A percentile compares a stretch with the other conserved stretches of the same genome.
phyloP scores from a whole-genome alignment of 37 sponge, comb jelly and placozoan genomes.

The Haliclona indistincta region DNA sequence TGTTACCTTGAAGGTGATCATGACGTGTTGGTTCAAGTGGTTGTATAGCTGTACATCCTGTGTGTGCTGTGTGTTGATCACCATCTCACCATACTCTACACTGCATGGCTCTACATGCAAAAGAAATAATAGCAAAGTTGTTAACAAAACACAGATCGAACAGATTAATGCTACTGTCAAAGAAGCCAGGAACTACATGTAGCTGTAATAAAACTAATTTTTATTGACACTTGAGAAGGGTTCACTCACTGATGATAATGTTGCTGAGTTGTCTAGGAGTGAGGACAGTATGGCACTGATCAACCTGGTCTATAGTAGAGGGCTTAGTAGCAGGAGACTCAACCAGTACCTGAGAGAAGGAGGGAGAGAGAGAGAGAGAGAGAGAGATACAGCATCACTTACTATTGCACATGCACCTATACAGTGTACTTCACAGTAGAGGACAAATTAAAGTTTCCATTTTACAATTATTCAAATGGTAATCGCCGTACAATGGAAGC shows the following conservation, averaged over 20 bases:
- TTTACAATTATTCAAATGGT: too few relatives aligned
- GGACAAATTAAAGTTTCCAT: not conserved
- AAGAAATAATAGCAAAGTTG: too few relatives aligned
- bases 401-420: not conserved
- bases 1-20: conserved; percentile 39
- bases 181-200: not conserved
- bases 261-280: conserved; percentile 1
- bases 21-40: conserved; percentile 5
- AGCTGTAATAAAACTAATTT: not conserved
- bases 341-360: too few relatives aligned
- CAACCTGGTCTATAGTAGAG: not conserved
- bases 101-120: conserved; percentile 37
- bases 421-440: not conserved
- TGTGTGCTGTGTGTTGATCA: conserved; percentile 3
- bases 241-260: not conserved
- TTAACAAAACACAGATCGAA: too few relatives aligned
- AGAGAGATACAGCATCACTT: too few relatives aligned
- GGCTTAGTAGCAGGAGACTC: not conserved
- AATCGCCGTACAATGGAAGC: too few relatives aligned
- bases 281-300: not conserved
- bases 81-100: conserved; percentile 41
- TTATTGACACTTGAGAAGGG: not conserved
- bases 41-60: conserved; percentile 22
- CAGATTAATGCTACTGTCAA: too few relatives aligned
- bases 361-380: too few relatives aligned